A percentile compares a stretch with the other conserved stretches of the same genome.
phyloP scores from a whole-genome alignment of 2,113 vertebrate species.

The Argyrosomus japonicus region DNA sequence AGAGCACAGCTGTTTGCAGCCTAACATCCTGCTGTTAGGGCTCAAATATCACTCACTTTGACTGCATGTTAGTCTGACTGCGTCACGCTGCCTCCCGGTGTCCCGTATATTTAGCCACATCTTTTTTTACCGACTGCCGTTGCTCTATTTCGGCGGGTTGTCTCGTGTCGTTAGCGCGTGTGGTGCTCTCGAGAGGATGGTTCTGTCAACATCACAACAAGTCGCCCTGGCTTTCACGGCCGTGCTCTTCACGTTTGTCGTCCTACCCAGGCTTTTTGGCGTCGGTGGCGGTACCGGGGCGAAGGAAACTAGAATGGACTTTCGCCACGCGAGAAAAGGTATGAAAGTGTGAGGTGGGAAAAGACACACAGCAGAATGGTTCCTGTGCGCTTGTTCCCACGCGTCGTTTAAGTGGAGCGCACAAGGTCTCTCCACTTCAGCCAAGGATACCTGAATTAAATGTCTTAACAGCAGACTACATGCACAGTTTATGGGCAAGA shows the following conservation, averaged over 20 bases:
- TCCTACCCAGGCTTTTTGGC: constrained; percentile 83
- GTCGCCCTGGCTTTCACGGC: constrained; percentile 80
- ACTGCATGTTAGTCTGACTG: background rate
- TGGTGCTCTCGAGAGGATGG: constrained; percentile 59
- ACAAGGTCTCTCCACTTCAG: background rate
- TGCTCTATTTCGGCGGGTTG: background rate
- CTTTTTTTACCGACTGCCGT: background rate
- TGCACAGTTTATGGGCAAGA: too few relatives aligned
- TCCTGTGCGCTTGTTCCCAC: background rate
- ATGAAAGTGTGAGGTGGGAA: background rate
- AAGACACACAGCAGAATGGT: background rate
- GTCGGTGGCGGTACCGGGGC: constrained; percentile 68
- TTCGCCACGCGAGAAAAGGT: constrained; percentile 82
- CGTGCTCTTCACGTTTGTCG: constrained; percentile 81
- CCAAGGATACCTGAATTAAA: too few relatives aligned
- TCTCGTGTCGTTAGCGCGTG: too few relatives aligned
- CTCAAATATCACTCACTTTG: background rate
- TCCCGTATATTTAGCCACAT: too few relatives aligned
- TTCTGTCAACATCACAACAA: constrained; percentile 81
- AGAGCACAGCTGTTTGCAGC: background rate
- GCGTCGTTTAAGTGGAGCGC: background rate
- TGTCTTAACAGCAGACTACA: background rate
- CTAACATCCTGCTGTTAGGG: fast-evolving
- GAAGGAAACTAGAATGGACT: constrained; percentile 73
- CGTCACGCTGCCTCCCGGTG: fast-evolving